Base-by-base conservation (phyloP, 2,797 vertebrate species). In the Halcyon leucocephala region DNA sequence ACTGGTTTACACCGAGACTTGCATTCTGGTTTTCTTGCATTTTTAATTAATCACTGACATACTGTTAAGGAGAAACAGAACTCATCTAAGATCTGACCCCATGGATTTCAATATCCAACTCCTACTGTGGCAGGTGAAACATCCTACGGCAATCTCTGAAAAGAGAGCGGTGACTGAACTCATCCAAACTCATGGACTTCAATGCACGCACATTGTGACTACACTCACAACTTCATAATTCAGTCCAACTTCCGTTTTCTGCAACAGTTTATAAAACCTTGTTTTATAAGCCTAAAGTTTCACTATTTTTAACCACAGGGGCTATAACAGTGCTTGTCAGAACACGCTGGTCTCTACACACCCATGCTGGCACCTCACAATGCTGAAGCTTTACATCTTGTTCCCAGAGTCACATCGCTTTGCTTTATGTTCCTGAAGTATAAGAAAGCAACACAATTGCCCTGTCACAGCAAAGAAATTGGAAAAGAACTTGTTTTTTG, bases 391-490 rank as follows among this genome's bases (percentile, higher is more conserved):
- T 88, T 95, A 83, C 48, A 41, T 54, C 22, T 71, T 69, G 42
- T 87, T 95, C 72, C 88, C 65, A 55, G 29, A 70, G 69, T 46
- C 46, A 41, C 49, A 37, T 25, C 81, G 54, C 64, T 90, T 86
- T 78, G 51, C 65, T 94, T 89, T 89, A 78, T 61, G 82, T 51
- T 88, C 48, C 89, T 80, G 55, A 87, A 92, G 60, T 89, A 62
- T 91, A 85, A 78, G 92, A 97, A 96, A 29, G 48, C 39, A 71
- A 70, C 37, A 84, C 76, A 92, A 94, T 58, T 91, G 66, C 97
- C 93, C 86, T 96, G 93, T 96, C 95, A 96, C 17, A n/a, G 96
- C 72, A 96, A 91, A 95, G 67, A 91, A 96, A 96, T 41, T 71
- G 93, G 82, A 96, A 97, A 97, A 96, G 82, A 95, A 89, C 73